Percentiles rank a stretch among this genome's conserved stretches.
phyloP scores from a whole-genome alignment of 37 sponge, comb jelly and placozoan species.

The Lycopodina hypogea region DNA sequence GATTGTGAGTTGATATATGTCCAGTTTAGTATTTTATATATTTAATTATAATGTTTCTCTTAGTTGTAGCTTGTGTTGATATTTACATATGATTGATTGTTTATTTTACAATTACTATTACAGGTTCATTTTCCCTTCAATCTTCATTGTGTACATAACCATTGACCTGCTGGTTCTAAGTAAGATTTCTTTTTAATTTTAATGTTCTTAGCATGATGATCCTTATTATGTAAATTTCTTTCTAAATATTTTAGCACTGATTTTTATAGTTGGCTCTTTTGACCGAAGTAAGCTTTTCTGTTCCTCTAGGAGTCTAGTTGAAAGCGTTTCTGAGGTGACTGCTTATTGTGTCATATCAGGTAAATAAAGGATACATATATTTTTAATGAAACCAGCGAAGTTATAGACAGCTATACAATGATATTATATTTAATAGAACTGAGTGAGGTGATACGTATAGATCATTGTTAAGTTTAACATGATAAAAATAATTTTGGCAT shows the following conservation, averaged over 20 bases:
- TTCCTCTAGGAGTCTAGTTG: background rate
- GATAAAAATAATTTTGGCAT: too few relatives aligned
- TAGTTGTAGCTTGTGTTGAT: too few relatives aligned
- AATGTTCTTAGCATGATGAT: background rate
- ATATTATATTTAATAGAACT: too few relatives aligned
- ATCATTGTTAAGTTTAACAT: too few relatives aligned
- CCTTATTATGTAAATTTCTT: background rate
- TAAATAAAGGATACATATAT: background rate
- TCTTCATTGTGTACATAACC: constrained; percentile 36
- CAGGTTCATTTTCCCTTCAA: constrained; percentile 31
- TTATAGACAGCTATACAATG: too few relatives aligned
- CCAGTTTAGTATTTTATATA: too few relatives aligned
- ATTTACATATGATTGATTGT: too few relatives aligned
- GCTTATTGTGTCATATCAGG: constrained; percentile 14
- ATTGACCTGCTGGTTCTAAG: background rate
- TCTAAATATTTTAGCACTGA: background rate
- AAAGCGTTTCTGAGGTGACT: background rate
- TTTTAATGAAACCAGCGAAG: too few relatives aligned
- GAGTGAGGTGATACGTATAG: too few relatives aligned
- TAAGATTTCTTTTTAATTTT: background rate
- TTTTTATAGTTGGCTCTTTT: background rate
- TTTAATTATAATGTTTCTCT: background rate
- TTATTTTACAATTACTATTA: too few relatives aligned
- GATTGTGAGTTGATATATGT: constrained; percentile 14
- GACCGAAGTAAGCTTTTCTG: background rate